These are phyloP conservation scores for Anhinga rufa DNA, from an alignment of 2,113 vertebrate genomes.

Conservation along the genomic window DNA sequence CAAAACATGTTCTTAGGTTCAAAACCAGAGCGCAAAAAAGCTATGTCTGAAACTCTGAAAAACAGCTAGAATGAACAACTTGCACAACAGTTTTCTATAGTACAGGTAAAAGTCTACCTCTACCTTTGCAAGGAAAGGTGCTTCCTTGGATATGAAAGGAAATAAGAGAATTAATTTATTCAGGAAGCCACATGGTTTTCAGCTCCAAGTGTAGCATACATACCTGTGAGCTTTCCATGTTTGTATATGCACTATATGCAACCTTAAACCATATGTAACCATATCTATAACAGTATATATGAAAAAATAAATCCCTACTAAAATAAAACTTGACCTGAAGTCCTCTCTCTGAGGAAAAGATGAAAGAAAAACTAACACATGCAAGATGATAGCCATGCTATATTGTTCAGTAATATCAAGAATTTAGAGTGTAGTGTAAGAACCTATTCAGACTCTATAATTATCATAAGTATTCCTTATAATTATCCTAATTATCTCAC, in stretches of 20 bases:
- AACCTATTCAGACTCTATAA: not conserved
- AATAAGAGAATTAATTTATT: not conserved
- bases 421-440: not conserved
- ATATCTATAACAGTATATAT: not conserved
- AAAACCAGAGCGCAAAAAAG: not conserved
- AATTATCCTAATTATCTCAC: not conserved
- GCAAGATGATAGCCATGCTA: not conserved
- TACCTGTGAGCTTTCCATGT: not conserved
- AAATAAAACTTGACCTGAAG: not conserved
- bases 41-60: not conserved
- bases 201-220: not conserved
- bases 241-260: not conserved
- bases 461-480: not conserved
- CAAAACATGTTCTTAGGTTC: not conserved
- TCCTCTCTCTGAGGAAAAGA: not conserved
- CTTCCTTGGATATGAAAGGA: not conserved
- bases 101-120: not conserved
- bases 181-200: not conserved
- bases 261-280: not conserved
- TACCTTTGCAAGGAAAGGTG: not conserved
- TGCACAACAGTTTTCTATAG: not conserved
- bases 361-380: not conserved
- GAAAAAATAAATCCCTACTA: not conserved
- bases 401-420: not conserved
- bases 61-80: not conserved